Evolutionary conservation across 2,113 vertebrate genomes (phyloP).

Genomic region (Peucedramus taeniatus): DNA sequence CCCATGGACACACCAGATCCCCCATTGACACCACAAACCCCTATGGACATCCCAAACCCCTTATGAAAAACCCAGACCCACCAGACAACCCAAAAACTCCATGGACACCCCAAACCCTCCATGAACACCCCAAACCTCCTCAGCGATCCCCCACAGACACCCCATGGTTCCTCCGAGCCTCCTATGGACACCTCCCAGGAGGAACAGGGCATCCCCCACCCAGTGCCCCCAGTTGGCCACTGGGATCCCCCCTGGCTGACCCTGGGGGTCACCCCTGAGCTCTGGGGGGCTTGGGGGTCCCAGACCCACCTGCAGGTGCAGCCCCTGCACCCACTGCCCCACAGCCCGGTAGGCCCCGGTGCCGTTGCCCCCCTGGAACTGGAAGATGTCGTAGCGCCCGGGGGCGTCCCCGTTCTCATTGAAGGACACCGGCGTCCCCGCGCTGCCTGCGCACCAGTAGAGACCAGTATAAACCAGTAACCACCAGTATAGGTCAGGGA

Average conservation of each 20-base stretch:
- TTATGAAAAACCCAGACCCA: too few species aligned
- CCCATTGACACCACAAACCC: too few species aligned
- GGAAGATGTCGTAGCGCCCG: slow-evolving; percentile 92
- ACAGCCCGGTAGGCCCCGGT: neutral
- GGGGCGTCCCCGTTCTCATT: slow-evolving; percentile 91
- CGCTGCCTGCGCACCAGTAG: slow-evolving; percentile 75
- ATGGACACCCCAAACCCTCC: neutral
- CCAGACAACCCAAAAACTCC: too few species aligned
- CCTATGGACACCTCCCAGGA: too few species aligned
- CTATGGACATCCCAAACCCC: too few species aligned
- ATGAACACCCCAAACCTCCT: neutral
- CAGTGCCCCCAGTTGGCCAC: neutral
- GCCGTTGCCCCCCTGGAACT: slow-evolving; percentile 87
- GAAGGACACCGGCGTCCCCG: slow-evolving; percentile 86
- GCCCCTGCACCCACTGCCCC: slow-evolving; percentile 6
- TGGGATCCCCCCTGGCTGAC: neutral
- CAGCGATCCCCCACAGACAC: too few species aligned
- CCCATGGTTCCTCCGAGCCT: too few species aligned
- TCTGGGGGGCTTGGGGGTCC: neutral
- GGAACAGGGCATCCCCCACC: neutral
- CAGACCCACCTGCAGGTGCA: neutral
- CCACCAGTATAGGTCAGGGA: accelerated
- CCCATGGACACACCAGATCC: too few species aligned
- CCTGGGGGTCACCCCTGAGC: too few species aligned
- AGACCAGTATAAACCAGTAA: accelerated